A percentile compares a stretch with the other conserved stretches of the same genome.
These are phyloP conservation scores for Amphiura filiformis DNA, from an alignment of 35 echinoderm and acorn worm genomes.

Conservation along the genomic window DNA sequence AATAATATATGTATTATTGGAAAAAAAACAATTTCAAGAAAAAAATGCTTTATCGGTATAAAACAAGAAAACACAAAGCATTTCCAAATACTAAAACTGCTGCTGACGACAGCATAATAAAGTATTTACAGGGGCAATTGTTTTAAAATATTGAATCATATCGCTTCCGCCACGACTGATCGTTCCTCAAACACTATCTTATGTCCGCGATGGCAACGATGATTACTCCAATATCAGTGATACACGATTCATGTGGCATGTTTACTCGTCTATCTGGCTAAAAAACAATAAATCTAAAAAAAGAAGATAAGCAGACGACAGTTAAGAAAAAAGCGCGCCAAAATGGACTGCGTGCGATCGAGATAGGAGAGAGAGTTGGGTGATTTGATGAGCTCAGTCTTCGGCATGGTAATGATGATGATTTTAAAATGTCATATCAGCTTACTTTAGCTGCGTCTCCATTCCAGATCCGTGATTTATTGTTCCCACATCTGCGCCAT, in stretches of 20 bases:
- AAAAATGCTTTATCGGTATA: too few species aligned
- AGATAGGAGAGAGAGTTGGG: background rate
- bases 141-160: background rate
- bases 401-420: conserved; percentile 13
- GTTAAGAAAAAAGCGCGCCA: background rate
- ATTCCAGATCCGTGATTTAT: conserved; percentile 14
- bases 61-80: too few species aligned
- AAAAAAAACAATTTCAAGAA: too few species aligned
- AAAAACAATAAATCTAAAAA: background rate
- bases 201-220: background rate
- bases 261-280: background rate
- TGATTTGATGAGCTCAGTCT: background rate
- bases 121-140: too few species aligned
- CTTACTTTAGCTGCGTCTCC: background rate
- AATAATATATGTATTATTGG: too few species aligned
- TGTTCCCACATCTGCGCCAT: conserved; percentile 13
- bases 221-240: background rate
- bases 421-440: conserved; percentile 15
- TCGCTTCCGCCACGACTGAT: background rate
- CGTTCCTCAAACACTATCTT: background rate
- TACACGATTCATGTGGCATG: background rate
- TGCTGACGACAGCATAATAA: too few species aligned
- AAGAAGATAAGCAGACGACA: background rate
- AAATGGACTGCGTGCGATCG: background rate
- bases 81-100: too few species aligned